Percentiles rank a stretch among this genome's conserved stretches.
Conservation (phyloP, 2,888 invertebrate species). For the Drosophila eohydei region DNA sequence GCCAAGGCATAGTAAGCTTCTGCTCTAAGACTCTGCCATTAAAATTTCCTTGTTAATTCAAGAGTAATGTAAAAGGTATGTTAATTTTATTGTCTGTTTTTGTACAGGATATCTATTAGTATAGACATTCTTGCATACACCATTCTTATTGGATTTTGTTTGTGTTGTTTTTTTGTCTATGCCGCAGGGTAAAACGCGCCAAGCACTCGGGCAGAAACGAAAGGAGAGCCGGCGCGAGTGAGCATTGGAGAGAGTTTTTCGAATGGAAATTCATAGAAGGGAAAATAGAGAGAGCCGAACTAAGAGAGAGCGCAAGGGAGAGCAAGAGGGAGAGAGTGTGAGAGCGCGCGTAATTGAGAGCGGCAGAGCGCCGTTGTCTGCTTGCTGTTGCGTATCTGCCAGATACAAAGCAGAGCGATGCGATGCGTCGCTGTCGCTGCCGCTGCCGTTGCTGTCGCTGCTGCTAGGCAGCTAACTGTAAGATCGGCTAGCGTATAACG, state of each 20-base stretch:
- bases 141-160: conserved; percentile 37
- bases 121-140: background rate
- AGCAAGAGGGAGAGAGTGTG: background rate
- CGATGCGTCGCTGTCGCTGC: conserved; percentile 18
- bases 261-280: conserved; percentile 47
- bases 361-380: conserved; percentile 14
- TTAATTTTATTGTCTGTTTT: background rate
- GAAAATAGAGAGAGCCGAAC: conserved; percentile 14
- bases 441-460: background rate
- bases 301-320: conserved; percentile 5
- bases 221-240: conserved; percentile 24
- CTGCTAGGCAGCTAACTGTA: conserved; percentile 46
- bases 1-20: background rate
- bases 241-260: conserved; percentile 33
- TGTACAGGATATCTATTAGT: conserved; percentile 15
- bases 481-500: conserved; percentile 45
- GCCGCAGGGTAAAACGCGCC: conserved; percentile 34
- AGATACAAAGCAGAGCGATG: conserved; percentile 30
- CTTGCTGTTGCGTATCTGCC: conserved; percentile 41
- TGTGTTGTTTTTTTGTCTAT: conserved; percentile 11
- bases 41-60: no score
- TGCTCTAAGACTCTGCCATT: no score
- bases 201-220: conserved; percentile 17
- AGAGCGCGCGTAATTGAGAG: conserved; percentile 13
- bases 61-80: no score